Conservation (phyloP, 1,140 invertebrate species). For the Condylostylus longicornis region DNA sequence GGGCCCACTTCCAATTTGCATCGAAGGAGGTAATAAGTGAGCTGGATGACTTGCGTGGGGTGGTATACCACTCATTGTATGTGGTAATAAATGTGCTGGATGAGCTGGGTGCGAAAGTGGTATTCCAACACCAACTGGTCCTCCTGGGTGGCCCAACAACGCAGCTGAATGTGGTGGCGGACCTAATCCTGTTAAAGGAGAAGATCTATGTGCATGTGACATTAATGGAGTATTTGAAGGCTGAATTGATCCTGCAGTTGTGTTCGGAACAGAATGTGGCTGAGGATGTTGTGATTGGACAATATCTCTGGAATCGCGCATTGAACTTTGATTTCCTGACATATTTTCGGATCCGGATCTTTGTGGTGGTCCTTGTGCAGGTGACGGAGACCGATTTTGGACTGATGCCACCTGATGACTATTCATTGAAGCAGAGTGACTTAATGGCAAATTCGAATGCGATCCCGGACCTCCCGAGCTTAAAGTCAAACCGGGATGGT, state of each 20-base stretch:
- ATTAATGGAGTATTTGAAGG: slow-evolving; percentile 16
- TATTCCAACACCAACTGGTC: slow-evolving; percentile 18
- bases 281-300: slow-evolving; percentile 31
- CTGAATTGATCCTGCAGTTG: slow-evolving; percentile 14
- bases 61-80: slow-evolving; percentile 22
- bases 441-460: slow-evolving; percentile 11
- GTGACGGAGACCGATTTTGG: slow-evolving; percentile 27
- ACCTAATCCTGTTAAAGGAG: slow-evolving; percentile 23
- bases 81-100: slow-evolving; percentile 16
- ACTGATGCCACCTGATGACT: slow-evolving; percentile 31
- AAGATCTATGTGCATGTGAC: slow-evolving; percentile 25
- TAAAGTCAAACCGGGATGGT: slow-evolving; percentile 24
- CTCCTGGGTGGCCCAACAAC: slow-evolving; percentile 19
- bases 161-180: slow-evolving; percentile 26
- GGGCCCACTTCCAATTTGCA: neutral
- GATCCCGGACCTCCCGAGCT: slow-evolving; percentile 19
- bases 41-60: slow-evolving; percentile 12
- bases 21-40: slow-evolving; percentile 3
- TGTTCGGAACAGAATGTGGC: slow-evolving; percentile 29
- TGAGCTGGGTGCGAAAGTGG: slow-evolving; percentile 24
- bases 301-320: slow-evolving; percentile 17
- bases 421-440: slow-evolving; percentile 31
- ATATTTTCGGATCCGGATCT: slow-evolving; percentile 16
- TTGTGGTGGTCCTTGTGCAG: slow-evolving; percentile 21
- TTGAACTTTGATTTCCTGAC: slow-evolving; percentile 4